Percentiles rank a stretch among this genome's conserved stretches.
These are phyloP conservation scores for Nasua narica DNA, from an alignment of 2,797 vertebrate species.

Conservation along the genomic window DNA sequence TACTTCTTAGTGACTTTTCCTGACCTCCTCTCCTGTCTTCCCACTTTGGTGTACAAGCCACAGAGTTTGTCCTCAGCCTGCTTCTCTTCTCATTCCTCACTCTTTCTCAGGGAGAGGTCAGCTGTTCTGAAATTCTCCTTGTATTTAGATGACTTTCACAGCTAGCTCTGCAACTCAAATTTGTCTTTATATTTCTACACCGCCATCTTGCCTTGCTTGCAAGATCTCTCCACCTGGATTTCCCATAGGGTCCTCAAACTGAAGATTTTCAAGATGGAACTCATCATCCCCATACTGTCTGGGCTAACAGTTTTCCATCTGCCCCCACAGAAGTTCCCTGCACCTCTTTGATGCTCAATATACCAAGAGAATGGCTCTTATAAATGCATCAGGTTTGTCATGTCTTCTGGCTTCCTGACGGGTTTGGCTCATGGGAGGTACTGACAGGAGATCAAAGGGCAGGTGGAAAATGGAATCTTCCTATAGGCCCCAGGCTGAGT, in stretches of 20 bases:
- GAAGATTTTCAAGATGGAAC: not conserved
- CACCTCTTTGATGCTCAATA: not conserved
- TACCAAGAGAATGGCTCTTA: not conserved
- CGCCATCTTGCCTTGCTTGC: too few relatives aligned
- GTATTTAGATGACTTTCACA: too few relatives aligned
- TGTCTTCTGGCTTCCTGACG: not conserved
- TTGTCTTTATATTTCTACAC: too few relatives aligned
- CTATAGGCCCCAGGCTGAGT: not conserved
- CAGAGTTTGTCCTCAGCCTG: not conserved
- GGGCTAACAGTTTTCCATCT: not conserved
- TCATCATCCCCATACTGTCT: not conserved
- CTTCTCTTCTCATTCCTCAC: not conserved
- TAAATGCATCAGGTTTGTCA: not conserved
- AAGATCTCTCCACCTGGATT: not conserved
- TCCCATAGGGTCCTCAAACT: not conserved
- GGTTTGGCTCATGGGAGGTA: not conserved
- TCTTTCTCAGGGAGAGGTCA: too few relatives aligned
- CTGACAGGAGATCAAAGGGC: not conserved
- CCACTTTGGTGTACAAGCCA: accelerated
- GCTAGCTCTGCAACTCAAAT: not conserved
- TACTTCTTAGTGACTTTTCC: not conserved
- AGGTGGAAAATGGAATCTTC: not conserved
- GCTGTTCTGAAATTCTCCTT: too few relatives aligned
- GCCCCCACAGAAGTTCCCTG: too few relatives aligned
- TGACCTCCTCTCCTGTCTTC: not conserved